Conservation (phyloP, 2,888 invertebrate genomes). For the Dryomyza anilis region DNA sequence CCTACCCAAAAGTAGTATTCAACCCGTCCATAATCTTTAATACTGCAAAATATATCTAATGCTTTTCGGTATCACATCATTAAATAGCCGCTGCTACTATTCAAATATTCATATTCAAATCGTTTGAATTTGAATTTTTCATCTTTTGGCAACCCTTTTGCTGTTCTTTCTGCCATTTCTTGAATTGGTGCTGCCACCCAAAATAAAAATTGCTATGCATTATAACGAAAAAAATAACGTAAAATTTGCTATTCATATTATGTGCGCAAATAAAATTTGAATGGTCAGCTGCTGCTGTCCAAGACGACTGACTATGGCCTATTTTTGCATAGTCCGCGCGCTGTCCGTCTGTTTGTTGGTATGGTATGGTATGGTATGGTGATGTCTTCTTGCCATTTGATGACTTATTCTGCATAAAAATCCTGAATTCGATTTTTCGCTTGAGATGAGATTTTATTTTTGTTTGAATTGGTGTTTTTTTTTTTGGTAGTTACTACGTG, state of each 20-base stretch:
- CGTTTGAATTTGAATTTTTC: conserved; percentile 20
- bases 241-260: conserved; percentile 40
- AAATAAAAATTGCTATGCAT: neutral
- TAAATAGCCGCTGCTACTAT: too few species aligned
- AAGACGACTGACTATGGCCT: conserved; percentile 8
- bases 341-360: too few species aligned
- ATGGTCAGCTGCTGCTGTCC: conserved; percentile 40
- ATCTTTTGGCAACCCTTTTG: conserved; percentile 38
- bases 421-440: conserved; percentile 15
- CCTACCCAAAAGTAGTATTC: too few species aligned
- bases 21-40: too few species aligned
- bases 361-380: too few species aligned
- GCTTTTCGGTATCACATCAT: too few species aligned
- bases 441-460: conserved; percentile 30
- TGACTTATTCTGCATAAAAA: conserved; percentile 42
- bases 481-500: too few species aligned
- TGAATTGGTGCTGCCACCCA: neutral
- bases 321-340: conserved; percentile 32
- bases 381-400: conserved; percentile 28
- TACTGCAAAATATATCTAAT: too few species aligned
- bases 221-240: conserved; percentile 1
- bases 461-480: too few species aligned
- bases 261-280: conserved; percentile 29
- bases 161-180: too few species aligned
- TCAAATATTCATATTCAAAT: conserved; percentile 20